Conservation (phyloP, 1,140 invertebrate genomes). For the Drosophila erecta region DNA sequence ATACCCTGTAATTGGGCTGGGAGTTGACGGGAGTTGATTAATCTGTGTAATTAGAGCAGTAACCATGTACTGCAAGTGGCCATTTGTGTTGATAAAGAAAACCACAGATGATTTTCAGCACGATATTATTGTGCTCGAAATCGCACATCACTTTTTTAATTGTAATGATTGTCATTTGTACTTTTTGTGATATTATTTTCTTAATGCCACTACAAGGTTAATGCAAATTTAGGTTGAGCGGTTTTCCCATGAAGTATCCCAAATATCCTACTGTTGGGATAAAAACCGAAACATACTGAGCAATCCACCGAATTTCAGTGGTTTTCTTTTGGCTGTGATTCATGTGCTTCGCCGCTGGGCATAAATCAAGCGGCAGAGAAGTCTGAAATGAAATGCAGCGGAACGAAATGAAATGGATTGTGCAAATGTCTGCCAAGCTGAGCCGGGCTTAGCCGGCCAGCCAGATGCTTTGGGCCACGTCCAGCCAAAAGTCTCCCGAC, state of each 20-base stretch:
- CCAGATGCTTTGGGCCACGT: slow-evolving; percentile 42
- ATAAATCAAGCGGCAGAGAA: slow-evolving; percentile 61
- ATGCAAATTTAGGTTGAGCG: too few relatives aligned
- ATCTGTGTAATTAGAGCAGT: slow-evolving; percentile 10
- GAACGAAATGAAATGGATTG: slow-evolving; percentile 67
- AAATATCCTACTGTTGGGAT: slow-evolving; percentile 5
- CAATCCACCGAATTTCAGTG: slow-evolving; percentile 11
- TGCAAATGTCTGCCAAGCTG: slow-evolving; percentile 54
- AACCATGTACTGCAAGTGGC: not conserved
- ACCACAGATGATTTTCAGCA: not conserved
- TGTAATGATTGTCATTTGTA: not conserved
- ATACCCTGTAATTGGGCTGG: slow-evolving; percentile 31
- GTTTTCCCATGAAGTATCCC: too few relatives aligned
- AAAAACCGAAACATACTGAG: slow-evolving; percentile 1
- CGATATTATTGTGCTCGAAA: not conserved
- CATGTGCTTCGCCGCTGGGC: slow-evolving; percentile 47
- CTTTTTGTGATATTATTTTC: not conserved
- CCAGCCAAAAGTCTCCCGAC: slow-evolving; percentile 3
- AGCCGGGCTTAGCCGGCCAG: slow-evolving; percentile 31
- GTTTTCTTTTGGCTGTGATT: slow-evolving; percentile 47
- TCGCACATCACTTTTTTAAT: not conserved
- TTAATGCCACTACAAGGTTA: too few relatives aligned
- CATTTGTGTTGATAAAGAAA: not conserved
- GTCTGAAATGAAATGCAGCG: slow-evolving; percentile 58
- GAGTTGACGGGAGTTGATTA: not conserved